phyloP scores from a whole-genome alignment of 2,797 vertebrate genomes.

The Falco peregrinus region DNA sequence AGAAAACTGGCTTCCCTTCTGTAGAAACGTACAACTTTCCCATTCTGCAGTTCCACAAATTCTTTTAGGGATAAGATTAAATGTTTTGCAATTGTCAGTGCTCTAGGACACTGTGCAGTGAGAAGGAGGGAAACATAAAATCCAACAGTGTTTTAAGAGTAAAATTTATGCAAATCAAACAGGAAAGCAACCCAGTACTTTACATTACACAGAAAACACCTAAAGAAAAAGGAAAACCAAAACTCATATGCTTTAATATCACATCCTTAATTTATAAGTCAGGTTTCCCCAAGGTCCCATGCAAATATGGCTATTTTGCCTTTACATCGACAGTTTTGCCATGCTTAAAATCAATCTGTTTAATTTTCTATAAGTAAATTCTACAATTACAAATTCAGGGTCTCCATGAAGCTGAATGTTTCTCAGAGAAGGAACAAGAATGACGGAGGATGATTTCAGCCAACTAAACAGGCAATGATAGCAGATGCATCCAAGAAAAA shows the following conservation, averaged over 20 bases:
- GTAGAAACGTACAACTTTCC: background rate
- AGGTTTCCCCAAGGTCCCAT: background rate
- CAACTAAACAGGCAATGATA: background rate
- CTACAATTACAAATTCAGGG: background rate
- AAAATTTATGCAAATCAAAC: background rate
- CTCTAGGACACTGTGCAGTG: background rate
- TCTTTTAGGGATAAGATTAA: background rate
- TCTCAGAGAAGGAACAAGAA: background rate
- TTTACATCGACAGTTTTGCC: background rate
- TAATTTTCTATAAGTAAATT: background rate
- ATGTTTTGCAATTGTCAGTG: background rate
- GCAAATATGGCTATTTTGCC: background rate
- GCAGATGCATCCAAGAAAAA: background rate
- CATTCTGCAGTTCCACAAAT: background rate
- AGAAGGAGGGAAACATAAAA: background rate
- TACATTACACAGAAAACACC: background rate
- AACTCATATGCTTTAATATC: background rate
- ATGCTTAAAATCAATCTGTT: background rate
- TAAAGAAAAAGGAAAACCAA: background rate
- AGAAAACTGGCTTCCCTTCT: background rate
- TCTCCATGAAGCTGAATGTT: background rate
- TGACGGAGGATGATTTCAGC: background rate
- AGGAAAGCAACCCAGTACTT: background rate
- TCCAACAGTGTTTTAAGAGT: background rate
- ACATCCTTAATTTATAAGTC: background rate